These are phyloP conservation scores for Hycleus cichorii DNA, from an alignment of 1,140 invertebrate species.

Conservation along the genomic window DNA sequence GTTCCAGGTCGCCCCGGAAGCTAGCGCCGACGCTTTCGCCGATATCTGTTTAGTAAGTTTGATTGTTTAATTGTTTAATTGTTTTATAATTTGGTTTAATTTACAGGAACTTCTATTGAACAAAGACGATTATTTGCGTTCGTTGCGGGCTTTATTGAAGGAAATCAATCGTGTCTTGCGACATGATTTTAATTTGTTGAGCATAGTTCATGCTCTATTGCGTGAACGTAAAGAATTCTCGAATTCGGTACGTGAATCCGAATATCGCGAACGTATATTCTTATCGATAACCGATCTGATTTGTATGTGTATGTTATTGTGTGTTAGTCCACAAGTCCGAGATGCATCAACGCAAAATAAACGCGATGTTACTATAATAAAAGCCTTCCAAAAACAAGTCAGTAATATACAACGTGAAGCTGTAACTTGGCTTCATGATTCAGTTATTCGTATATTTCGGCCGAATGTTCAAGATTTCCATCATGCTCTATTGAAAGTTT, in stretches of 20 bases:
- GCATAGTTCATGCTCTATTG: slow-evolving; percentile 63
- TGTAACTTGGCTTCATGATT: slow-evolving; percentile 78
- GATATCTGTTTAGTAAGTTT: slow-evolving; percentile 62
- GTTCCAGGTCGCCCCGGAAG: slow-evolving; percentile 72
- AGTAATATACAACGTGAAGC: slow-evolving; percentile 74
- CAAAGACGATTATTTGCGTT: slow-evolving; percentile 83
- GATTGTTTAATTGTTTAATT: neutral
- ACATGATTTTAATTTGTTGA: slow-evolving; percentile 67
- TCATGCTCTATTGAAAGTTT: slow-evolving; percentile 76
- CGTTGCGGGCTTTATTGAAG: slow-evolving; percentile 72
- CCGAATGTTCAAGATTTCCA: slow-evolving; percentile 66
- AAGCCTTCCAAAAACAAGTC: slow-evolving; percentile 47
- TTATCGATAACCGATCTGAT: slow-evolving; percentile 76
- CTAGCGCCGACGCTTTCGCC: slow-evolving; percentile 68
- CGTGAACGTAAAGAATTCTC: slow-evolving; percentile 52
- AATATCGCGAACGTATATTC: slow-evolving; percentile 77
- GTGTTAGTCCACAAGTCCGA: slow-evolving; percentile 67
- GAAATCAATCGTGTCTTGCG: slow-evolving; percentile 81
- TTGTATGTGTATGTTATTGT: slow-evolving; percentile 75
- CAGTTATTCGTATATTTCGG: slow-evolving; percentile 66
- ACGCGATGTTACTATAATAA: slow-evolving; percentile 45
- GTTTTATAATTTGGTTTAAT: neutral
- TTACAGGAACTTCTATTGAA: slow-evolving; percentile 75
- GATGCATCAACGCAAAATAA: slow-evolving; percentile 55
- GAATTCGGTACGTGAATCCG: slow-evolving; percentile 48